A percentile compares a stretch with the other conserved stretches of the same genome.
Conservation (phyloP, 2,113 vertebrate genomes). For the Nematolebias whitei region DNA sequence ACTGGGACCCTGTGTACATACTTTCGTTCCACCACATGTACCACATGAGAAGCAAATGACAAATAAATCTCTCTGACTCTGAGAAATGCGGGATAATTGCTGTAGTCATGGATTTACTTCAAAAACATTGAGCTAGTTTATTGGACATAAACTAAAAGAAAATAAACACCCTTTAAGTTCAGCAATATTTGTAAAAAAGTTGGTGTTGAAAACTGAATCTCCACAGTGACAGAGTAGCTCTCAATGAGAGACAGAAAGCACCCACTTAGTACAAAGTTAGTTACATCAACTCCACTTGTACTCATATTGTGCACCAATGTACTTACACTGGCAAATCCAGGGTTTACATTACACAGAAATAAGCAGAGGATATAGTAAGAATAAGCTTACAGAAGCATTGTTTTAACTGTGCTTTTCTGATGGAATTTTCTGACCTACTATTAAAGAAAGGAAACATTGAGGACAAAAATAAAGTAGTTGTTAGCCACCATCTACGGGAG, state of each 20-base stretch:
- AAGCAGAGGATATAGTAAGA: slow-evolving; percentile 69
- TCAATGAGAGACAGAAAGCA: slow-evolving; percentile 36
- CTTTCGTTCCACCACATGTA: no score
- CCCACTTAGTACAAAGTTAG: slow-evolving; percentile 68
- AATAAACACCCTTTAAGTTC: not conserved
- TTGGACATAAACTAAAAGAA: not conserved
- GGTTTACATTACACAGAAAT: slow-evolving; percentile 75
- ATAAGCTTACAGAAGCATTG: slow-evolving; percentile 70
- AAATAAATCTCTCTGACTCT: no score
- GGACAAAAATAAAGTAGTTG: slow-evolving; percentile 69
- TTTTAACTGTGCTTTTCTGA: slow-evolving; percentile 70
- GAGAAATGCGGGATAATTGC: no score
- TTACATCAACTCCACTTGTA: slow-evolving; percentile 70
- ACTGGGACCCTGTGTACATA: no score
- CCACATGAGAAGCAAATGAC: no score
- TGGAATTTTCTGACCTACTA: slow-evolving; percentile 64
- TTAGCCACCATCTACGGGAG: slow-evolving; percentile 55
- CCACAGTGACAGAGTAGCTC: slow-evolving; percentile 11
- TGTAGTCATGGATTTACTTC: no score
- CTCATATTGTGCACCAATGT: slow-evolving; percentile 76
- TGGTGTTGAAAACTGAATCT: slow-evolving; percentile 22
- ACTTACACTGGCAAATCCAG: slow-evolving; percentile 75
- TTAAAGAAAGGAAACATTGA: slow-evolving; percentile 66
- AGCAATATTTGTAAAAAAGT: slow-evolving; percentile 32
- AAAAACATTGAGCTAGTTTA: no score